A percentile compares a stretch with the other conserved stretches of the same genome.
These are phyloP conservation scores for Kryphioiulus occultus DNA, from an alignment of 2,888 invertebrate species.

Conservation along the genomic window DNA sequence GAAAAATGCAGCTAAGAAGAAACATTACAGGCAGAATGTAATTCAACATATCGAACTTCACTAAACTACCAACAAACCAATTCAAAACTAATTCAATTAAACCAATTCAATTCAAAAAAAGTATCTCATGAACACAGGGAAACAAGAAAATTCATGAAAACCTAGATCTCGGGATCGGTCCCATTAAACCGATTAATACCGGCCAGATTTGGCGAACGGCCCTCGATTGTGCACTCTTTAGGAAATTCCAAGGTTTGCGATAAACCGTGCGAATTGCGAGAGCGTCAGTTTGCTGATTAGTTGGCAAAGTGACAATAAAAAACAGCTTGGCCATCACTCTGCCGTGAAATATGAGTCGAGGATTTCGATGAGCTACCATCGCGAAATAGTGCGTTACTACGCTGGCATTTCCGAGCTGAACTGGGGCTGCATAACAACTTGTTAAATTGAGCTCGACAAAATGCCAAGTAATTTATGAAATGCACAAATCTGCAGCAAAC, in stretches of 20 bases:
- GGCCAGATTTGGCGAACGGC: background rate
- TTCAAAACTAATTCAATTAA: no score
- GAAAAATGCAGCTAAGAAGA: background rate
- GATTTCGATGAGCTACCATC: background rate
- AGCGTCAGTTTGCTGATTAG: conserved; percentile 25
- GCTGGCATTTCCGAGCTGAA: background rate
- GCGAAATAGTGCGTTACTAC: background rate
- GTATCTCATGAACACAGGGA: background rate
- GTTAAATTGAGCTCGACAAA: no score
- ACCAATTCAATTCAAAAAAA: no score
- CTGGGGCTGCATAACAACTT: background rate
- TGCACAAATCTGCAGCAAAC: no score
- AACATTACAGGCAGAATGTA: background rate
- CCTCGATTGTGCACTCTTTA: background rate
- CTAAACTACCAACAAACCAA: no score
- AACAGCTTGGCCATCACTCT: background rate
- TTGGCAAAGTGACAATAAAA: conserved; percentile 29
- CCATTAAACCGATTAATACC: background rate
- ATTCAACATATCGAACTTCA: no score
- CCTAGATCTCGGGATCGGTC: background rate
- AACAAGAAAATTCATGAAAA: background rate
- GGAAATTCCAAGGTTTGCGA: background rate
- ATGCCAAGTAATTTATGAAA: no score
- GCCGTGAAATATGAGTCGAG: conserved; percentile 10
- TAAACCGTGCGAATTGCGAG: background rate